A percentile compares a stretch with the other conserved stretches of the same genome.
Conservation (phyloP, 2,113 vertebrate genomes). For the Gulo gulo region DNA sequence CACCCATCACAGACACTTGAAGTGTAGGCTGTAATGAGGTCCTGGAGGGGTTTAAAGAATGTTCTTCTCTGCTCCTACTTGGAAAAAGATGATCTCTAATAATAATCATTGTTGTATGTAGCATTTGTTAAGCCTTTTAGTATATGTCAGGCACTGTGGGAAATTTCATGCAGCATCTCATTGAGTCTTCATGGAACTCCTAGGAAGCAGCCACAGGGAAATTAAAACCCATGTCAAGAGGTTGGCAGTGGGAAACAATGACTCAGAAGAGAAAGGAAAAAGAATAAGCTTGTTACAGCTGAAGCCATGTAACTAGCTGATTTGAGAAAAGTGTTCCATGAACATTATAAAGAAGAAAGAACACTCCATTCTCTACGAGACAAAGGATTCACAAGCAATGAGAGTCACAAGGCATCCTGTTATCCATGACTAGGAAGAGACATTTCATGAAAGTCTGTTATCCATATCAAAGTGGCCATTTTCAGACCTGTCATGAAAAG, state of each 20-base stretch:
- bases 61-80: not conserved
- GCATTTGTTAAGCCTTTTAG: not conserved
- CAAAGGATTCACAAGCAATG: not conserved
- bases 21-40: not conserved
- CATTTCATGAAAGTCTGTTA: not conserved
- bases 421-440: not conserved
- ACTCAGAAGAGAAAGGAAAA: not conserved
- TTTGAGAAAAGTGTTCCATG: not conserved
- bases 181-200: not conserved
- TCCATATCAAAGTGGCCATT: not conserved
- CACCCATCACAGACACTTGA: not conserved
- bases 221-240: not conserved
- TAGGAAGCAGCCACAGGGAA: not conserved
- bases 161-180: not conserved
- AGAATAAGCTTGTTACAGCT: not conserved
- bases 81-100: not conserved
- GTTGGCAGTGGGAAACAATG: too few relatives aligned
- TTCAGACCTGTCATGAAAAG: not conserved
- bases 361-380: fast-evolving
- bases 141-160: not conserved
- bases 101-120: not conserved
- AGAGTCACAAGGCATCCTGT: not conserved
- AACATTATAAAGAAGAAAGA: not conserved
- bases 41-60: not conserved
- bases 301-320: not conserved